Evolutionary conservation across 2,888 invertebrate species (phyloP).

Genomic region (Ochlodes sylvanus): DNA sequence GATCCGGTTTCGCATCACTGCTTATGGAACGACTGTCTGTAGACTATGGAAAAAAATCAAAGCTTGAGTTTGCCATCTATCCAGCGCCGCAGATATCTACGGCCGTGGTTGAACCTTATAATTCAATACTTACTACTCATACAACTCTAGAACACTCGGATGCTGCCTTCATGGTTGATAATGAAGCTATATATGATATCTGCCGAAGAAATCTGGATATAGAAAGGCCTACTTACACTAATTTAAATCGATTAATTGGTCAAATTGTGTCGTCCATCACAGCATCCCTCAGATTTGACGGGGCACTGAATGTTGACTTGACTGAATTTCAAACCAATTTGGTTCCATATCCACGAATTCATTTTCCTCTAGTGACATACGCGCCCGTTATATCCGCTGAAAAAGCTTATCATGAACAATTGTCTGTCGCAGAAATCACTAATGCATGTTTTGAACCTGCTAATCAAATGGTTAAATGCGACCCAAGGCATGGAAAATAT

Average conservation of each 20-base stretch:
- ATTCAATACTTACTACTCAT: conserved; percentile 97
- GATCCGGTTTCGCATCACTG: conserved; percentile 96
- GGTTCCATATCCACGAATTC: conserved; percentile 97
- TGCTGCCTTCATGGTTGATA: conserved; percentile 98
- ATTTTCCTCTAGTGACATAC: conserved; percentile 96
- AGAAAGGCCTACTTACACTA: conserved; percentile 97
- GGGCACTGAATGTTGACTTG: conserved; percentile 95
- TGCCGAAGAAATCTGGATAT: conserved; percentile 97
- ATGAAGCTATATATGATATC: conserved; percentile 95
- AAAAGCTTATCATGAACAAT: conserved; percentile 96
- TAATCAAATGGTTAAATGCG: conserved; percentile 98
- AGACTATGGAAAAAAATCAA: conserved; percentile 97
- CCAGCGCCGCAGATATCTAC: conserved; percentile 96
- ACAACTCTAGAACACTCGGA: conserved; percentile 97
- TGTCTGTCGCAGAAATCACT: conserved; percentile 96
- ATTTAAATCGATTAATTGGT: conserved; percentile 96
- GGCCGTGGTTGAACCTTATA: conserved; percentile 97
- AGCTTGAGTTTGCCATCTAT: conserved; percentile 97
- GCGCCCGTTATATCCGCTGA: conserved; percentile 97
- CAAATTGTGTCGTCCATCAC: conserved; percentile 97
- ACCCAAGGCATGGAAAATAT: conserved; percentile 95
- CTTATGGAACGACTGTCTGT: conserved; percentile 98
- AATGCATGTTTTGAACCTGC: conserved; percentile 98
- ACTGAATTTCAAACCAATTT: conserved; percentile 97
- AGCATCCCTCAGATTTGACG: conserved; percentile 95